A percentile compares a stretch with the other conserved stretches of the same genome.
Conservation (phyloP, 2,888 invertebrate genomes). For the Acrobasis consociella region DNA sequence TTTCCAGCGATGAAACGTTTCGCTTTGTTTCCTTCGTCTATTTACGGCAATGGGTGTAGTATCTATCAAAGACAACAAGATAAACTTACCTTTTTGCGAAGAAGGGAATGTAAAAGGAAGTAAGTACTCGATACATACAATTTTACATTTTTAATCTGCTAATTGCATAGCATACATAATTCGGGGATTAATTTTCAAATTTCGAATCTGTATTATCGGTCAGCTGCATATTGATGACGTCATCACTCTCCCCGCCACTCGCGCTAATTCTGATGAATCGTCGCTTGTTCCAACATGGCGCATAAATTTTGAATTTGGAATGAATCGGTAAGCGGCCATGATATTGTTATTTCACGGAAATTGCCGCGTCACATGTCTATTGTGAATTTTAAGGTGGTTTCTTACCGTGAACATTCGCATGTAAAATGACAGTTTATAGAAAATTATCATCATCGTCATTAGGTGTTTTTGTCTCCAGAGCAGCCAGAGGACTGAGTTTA, state of each 20-base stretch:
- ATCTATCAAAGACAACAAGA: too few relatives aligned
- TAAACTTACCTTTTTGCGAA: too few relatives aligned
- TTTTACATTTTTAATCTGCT: not conserved
- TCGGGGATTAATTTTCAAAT: slow-evolving; percentile 18
- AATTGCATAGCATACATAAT: slow-evolving; percentile 1
- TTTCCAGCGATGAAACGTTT: too few relatives aligned
- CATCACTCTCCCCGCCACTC: slow-evolving; percentile 69
- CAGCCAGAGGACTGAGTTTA: too few relatives aligned
- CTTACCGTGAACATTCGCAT: too few relatives aligned
- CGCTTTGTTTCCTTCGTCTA: too few relatives aligned
- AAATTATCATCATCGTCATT: too few relatives aligned
- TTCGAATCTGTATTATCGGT: slow-evolving; percentile 27
- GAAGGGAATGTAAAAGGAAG: too few relatives aligned
- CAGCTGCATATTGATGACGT: slow-evolving; percentile 70
- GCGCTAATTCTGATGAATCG: slow-evolving; percentile 73
- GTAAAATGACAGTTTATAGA: too few relatives aligned
- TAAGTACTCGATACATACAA: not conserved
- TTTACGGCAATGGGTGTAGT: too few relatives aligned
- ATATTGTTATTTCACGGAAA: slow-evolving; percentile 21
- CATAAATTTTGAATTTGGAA: slow-evolving; percentile 24
- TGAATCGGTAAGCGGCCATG: slow-evolving; percentile 24
- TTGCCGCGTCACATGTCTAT: slow-evolving; percentile 38
- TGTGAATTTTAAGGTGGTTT: slow-evolving; percentile 46
- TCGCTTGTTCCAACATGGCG: slow-evolving; percentile 30
- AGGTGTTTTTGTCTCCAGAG: too few relatives aligned